phyloP scores from a whole-genome alignment of 2,888 invertebrate species.

The Callosobruchus maculatus region DNA sequence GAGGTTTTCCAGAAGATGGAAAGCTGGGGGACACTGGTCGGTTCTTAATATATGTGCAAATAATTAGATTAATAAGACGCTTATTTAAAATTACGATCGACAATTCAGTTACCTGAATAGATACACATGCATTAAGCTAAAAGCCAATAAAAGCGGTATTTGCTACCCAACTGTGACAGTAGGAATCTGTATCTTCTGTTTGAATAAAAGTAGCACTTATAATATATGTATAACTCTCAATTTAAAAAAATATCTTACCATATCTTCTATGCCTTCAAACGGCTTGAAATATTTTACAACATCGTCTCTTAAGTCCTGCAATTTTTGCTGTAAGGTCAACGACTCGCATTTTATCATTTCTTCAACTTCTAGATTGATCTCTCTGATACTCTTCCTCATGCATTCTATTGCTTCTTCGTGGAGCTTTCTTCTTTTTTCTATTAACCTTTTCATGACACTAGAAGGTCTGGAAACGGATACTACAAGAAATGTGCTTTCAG shows the following conservation, averaged over 20 bases:
- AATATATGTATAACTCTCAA: too few relatives aligned
- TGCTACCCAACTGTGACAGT: too few relatives aligned
- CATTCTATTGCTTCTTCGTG: slow-evolving; percentile 24
- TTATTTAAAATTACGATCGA: too few relatives aligned
- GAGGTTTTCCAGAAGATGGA: too few relatives aligned
- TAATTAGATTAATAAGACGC: too few relatives aligned
- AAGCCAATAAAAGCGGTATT: too few relatives aligned
- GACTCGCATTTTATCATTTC: slow-evolving; percentile 16
- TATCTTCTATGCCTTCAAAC: background rate
- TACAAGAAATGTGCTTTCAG: slow-evolving; percentile 2
- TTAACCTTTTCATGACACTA: slow-evolving; percentile 17
- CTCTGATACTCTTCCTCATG: slow-evolving; percentile 20
- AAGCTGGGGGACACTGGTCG: too few relatives aligned
- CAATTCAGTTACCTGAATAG: too few relatives aligned
- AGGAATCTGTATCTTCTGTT: too few relatives aligned
- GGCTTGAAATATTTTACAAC: slow-evolving; percentile 1
- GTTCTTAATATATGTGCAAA: too few relatives aligned
- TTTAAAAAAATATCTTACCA: background rate
- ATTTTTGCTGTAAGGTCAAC: slow-evolving; percentile 13
- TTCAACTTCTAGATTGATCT: slow-evolving; percentile 29
- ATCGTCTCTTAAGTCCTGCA: slow-evolving; percentile 14
- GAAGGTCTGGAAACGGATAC: slow-evolving; percentile 19
- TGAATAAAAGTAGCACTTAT: too few relatives aligned
- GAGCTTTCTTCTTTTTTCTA: slow-evolving; percentile 22
- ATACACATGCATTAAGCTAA: too few relatives aligned